Conservation (phyloP, 23 tunicate genomes). For the Diplosoma virens region DNA sequence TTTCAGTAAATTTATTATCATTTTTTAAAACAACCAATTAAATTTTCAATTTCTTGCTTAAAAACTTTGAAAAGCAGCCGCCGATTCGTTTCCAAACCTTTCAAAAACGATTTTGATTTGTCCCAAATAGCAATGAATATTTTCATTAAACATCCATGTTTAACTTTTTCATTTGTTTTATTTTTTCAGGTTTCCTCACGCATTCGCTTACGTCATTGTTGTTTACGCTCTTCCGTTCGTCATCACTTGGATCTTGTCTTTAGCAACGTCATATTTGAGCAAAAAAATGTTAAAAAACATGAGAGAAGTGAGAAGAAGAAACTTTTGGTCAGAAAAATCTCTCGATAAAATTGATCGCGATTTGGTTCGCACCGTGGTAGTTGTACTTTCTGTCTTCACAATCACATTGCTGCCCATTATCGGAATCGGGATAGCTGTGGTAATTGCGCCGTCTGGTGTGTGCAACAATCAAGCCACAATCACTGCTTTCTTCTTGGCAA, state of each 20-base stretch:
- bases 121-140: too few species aligned
- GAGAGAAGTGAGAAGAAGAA: slow-evolving; percentile 47
- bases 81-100: too few species aligned
- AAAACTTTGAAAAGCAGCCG: too few species aligned
- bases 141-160: too few species aligned
- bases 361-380: slow-evolving; percentile 65
- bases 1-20: too few species aligned
- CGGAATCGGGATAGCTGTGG: slow-evolving; percentile 24
- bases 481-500: slow-evolving; percentile 36
- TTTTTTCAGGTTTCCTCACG: slow-evolving; percentile 57
- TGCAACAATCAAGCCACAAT: slow-evolving; percentile 23
- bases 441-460: neutral
- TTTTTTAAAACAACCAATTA: too few species aligned
- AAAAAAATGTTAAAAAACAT: slow-evolving; percentile 65
- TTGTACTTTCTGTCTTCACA: slow-evolving; percentile 62
- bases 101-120: too few species aligned
- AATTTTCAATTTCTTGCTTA: too few species aligned
- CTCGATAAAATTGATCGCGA: slow-evolving; percentile 65
- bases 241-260: slow-evolving; percentile 73
- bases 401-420: slow-evolving; percentile 69
- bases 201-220: slow-evolving; percentile 50
- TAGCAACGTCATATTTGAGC: slow-evolving; percentile 55
- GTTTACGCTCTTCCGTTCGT: slow-evolving; percentile 87
- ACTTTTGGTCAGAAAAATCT: slow-evolving; percentile 26
- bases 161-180: neutral